Base-by-base conservation (phyloP, 53 echinoderm and acorn worm genomes). In the Echinarachnius parma region DNA sequence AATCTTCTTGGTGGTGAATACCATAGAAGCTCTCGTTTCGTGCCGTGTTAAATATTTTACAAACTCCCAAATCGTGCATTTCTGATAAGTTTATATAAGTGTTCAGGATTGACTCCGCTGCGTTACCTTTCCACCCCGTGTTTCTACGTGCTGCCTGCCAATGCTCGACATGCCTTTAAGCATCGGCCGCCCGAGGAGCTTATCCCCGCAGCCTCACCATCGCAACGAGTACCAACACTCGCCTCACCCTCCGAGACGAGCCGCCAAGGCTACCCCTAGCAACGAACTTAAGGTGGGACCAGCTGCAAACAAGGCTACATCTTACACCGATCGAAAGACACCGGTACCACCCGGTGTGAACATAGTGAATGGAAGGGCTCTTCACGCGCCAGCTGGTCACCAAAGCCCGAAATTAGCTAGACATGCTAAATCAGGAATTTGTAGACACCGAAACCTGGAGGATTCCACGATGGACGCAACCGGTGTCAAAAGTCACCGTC, bases 381-480 rank as follows among this genome's bases (percentile, higher is more conserved):
- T 34, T 14, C 32, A 49, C 19, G 9, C 49, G 21, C 21, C 60
- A 27, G 57, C 53, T 9, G 69, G 28, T 0, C 52, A 53, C 5
- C 52, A 30, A 28, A 69, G 37, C 26, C 66, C 45, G 9, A n/a
- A n/a, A n/a, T n/a, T n/a, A n/a, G n/a, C n/a, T n/a, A n/a, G n/a
- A n/a, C 11, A 15, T 69, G 27, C n/a, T 27, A 30, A 48, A 20
- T 14, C 69, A 5, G 69, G 69, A 52, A 23, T 48, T 1, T 30
- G 22, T 19, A 33, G 53, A 33, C 24, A 52, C 9, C 69, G 49
- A 0, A 84, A 46, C 48, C 62, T 81, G 42, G 89, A 89, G 48
- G 81, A 89, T 34, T 35, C 69, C 19, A 77, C 85, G 18, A 62
- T 84, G 8, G 89, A 81, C 11, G 53, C 56, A 9, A 58, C 84